Conservation (phyloP, 2,888 invertebrate species). For the Drosophila meridiana region DNA sequence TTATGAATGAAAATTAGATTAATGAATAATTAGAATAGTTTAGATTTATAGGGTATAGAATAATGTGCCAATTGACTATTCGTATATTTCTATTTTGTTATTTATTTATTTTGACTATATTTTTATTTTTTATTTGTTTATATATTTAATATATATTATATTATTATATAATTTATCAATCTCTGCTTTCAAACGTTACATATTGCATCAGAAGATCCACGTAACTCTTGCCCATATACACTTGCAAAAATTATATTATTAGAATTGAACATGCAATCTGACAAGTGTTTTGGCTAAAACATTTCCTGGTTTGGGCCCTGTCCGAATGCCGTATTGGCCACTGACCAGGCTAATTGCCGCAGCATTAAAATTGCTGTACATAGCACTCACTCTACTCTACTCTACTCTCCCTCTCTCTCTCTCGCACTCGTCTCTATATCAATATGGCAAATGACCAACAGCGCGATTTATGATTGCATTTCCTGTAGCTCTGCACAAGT, state of each 20-base stretch:
- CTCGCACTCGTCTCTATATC: not conserved
- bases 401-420: not conserved
- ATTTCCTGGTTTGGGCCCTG: conserved; percentile 68
- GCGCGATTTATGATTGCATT: conserved; percentile 72
- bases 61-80: too few species aligned
- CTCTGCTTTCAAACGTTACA: not conserved
- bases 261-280: conserved; percentile 83
- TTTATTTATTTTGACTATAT: too few species aligned
- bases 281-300: conserved; percentile 79
- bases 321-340: conserved; percentile 39
- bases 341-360: conserved; percentile 72
- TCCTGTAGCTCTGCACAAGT: conserved; percentile 49
- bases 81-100: too few species aligned
- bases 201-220: not conserved
- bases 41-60: not conserved
- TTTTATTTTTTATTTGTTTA: not conserved
- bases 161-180: not conserved
- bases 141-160: not conserved
- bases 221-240: not conserved
- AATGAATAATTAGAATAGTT: not conserved
- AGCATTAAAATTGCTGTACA: conserved; percentile 46
- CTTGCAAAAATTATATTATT: conserved; percentile 79
- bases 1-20: not conserved
- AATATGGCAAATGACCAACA: conserved; percentile 49
- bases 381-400: not conserved